Base-by-base conservation (phyloP, 2,797 vertebrate species). In the Antennarius maculatus region DNA sequence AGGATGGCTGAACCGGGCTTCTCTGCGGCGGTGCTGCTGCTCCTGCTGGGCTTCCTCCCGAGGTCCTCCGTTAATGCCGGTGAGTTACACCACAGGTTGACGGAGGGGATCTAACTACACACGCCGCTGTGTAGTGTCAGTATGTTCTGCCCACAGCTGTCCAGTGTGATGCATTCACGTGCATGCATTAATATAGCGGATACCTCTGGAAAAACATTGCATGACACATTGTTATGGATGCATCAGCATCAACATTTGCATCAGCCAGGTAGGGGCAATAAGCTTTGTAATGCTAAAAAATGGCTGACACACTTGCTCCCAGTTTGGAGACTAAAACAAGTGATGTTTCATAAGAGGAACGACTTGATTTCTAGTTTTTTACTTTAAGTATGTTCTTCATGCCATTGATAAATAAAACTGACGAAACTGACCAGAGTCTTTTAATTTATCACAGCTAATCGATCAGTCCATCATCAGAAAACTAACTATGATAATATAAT, bases 11-110 rank as follows among this genome's bases (percentile, higher is more conserved):
- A 74, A 88, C 88, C 82, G 66, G 80, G 87, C 83, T 84, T 55
- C 70, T 90, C 79, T 63, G 84, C 90, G 77, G 83, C 77, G 81
- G 63, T 76, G 66, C 69, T 80, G 74, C 83, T 91, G 80, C 77
- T 93, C 52, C 79, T 93, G 83, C 82, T 91, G 81, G 87, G 88
- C 80, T 90, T 83, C 83, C 72, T 94, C 73, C 82, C 85, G 49
- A 76, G 81, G 77, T 88, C 88, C 80, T 88, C 88, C 70, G 91
- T 93, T 54, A n/a, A 77, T 16, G 93, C 93, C 76, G 94, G 93
- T 94, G 89, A 93, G 93, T 93, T 82, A 51, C 9, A 74, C 71
- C 69, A 84, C 83, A 82, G 69, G 77, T 74, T 76, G 76, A 73
- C 50, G 61, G 62, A 31, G 62, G 0, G 42, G 1, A 5, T 13